phyloP scores from a whole-genome alignment of 37 sponge, comb jelly and placozoan species.

The Beroe ovata region DNA sequence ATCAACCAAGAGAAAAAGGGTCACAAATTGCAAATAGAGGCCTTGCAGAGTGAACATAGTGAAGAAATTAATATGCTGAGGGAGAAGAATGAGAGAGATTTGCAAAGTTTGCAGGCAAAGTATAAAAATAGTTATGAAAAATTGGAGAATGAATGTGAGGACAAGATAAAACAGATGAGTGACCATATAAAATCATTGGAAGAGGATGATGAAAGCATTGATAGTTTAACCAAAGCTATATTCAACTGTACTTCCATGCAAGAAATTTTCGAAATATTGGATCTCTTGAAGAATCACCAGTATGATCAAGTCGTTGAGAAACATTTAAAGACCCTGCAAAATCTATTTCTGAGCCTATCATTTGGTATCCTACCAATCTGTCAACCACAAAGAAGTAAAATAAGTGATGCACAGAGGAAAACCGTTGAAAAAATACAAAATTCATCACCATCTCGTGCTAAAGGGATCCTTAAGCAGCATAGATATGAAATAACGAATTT shows the following conservation, averaged over 20 bases:
- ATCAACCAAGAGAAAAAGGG: not conserved
- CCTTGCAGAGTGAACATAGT: not conserved
- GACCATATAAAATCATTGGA: not conserved
- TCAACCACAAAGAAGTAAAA: not conserved
- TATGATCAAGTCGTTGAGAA: not conserved
- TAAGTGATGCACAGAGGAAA: not conserved
- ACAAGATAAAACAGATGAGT: not conserved
- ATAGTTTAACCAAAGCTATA: not conserved
- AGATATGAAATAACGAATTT: not conserved
- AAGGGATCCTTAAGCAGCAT: not conserved
- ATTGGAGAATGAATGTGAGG: not conserved
- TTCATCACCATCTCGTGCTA: not conserved
- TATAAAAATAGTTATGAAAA: not conserved
- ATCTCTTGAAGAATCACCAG: not conserved
- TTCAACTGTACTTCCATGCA: slow-evolving; percentile 6
- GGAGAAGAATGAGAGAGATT: not conserved
- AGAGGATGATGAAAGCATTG: not conserved
- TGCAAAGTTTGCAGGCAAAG: not conserved
- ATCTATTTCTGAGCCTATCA: slow-evolving; percentile 13
- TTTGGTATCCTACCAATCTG: slow-evolving; percentile 26
- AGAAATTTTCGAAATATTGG: not conserved
- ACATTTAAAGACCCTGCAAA: not conserved
- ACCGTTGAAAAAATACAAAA: not conserved
- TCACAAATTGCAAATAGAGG: not conserved
- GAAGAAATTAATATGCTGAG: not conserved